Evolutionary conservation across 2,113 vertebrate genomes (phyloP), one percentile per base, ranked within the genome.

Genomic region (Takifugu flavidus): DNA sequence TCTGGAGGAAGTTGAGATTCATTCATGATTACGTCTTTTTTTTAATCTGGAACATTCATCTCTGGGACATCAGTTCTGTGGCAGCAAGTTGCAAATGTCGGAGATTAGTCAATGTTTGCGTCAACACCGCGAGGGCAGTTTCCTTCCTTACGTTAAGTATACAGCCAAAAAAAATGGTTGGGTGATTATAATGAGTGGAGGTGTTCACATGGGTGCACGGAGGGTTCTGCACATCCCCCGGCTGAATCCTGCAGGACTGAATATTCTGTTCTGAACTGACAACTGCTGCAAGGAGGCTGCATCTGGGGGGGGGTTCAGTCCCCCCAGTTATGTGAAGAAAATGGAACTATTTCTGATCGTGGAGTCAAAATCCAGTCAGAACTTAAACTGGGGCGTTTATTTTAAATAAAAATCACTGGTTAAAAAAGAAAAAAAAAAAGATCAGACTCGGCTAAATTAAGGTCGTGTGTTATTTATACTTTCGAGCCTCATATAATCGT

Each of bases 271-370:
- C 49, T 60, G 56, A 57, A 59, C 58, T 75, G 77, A 52, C 50
- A 49, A 80, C 12, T n/a, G 39, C 52, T 72, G 25, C 60, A 59
- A 56, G 61, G 56, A 69, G 63, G 64, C 66, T 61, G 63, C 75
- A 78, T 62, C 71, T 79, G 20, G 20, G 20, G 20, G 20, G 20
- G 20, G 20, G 20, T 20, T 72, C 67, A 67, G 61, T 53, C 70
- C 76, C 77, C 74, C 61, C 72, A 74, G 64, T 69, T 57, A 46
- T 67, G 49, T 65, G n/a, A 42, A 39, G 4, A 39, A 39, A 10
- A 2, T 39, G 8, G 11, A 39, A 39, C 34, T 39, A 39, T 39
- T 31, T 4, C 29, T 31, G 29, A 31, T 4, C 29, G 34, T 39
- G 34, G 34, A 10, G 34, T 10, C 34, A 39, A 10, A 3, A 39